These are phyloP conservation scores for Crocidura indochinensis DNA, from an alignment of 2,797 vertebrate species.

Conservation along the genomic window DNA sequence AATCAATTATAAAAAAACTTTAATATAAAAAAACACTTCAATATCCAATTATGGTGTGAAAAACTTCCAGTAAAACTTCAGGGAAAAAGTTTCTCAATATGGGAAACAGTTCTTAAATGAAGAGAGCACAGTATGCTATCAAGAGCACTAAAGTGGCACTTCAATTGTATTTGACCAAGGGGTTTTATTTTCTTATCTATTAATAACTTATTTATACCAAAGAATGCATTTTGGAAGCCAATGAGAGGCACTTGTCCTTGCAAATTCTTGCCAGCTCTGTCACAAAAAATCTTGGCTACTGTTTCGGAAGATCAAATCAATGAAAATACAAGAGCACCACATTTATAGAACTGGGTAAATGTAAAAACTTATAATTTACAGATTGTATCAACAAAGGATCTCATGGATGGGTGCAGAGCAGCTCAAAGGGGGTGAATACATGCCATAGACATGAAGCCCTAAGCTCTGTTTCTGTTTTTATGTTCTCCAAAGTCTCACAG, in stretches of 20 bases:
- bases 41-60: not conserved
- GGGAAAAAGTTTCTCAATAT: constrained; percentile 45
- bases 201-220: not conserved
- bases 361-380: constrained; percentile 51
- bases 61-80: constrained; percentile 38
- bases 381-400: not conserved
- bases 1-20: constrained; percentile 49
- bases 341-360: constrained; percentile 36
- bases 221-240: constrained; percentile 5
- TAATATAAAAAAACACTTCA: not conserved
- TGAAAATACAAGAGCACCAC: constrained; percentile 32
- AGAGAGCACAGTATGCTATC: constrained; percentile 4
- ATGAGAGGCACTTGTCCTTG: constrained; percentile 22
- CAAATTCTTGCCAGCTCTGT: not conserved
- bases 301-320: constrained; percentile 32
- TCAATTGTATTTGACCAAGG: not conserved
- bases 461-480: too few relatives aligned
- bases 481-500: too few relatives aligned
- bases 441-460: too few relatives aligned
- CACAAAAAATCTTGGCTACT: not conserved
- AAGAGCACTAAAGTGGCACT: not conserved
- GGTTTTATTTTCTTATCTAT: constrained; percentile 4
- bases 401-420: not conserved
- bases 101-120: constrained; percentile 43
- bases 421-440: too few relatives aligned